These are phyloP conservation scores for Yponomeuta cagnagella DNA, from an alignment of 2,888 invertebrate genomes.

Conservation along the genomic window DNA sequence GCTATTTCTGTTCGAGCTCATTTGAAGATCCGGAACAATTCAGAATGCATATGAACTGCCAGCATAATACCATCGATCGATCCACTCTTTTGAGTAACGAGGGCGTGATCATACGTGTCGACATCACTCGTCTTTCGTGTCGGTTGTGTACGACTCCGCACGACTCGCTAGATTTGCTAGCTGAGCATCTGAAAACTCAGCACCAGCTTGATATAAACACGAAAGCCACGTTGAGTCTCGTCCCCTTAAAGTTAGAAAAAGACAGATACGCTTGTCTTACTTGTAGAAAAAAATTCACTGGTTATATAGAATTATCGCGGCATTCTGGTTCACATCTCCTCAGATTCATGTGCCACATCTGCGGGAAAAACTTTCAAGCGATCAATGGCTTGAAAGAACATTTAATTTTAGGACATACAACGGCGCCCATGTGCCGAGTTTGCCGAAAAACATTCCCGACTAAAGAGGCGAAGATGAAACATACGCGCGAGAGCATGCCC, in stretches of 20 bases:
- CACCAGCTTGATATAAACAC: slow-evolving; percentile 21
- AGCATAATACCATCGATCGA: neutral
- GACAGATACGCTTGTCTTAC: slow-evolving; percentile 12
- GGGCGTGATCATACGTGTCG: neutral
- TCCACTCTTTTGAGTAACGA: neutral
- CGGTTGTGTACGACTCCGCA: slow-evolving; percentile 14
- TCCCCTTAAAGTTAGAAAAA: slow-evolving; percentile 11
- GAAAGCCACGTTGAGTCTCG: neutral
- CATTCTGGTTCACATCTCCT: slow-evolving; percentile 16
- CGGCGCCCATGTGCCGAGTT: slow-evolving; percentile 15
- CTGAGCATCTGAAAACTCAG: slow-evolving; percentile 22
- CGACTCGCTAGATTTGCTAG: slow-evolving; percentile 19
- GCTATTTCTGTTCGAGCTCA: slow-evolving; percentile 6
- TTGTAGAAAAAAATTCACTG: slow-evolving; percentile 13
- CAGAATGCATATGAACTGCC: neutral
- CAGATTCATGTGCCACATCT: slow-evolving; percentile 19
- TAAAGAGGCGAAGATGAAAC: slow-evolving; percentile 17
- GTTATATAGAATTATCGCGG: neutral
- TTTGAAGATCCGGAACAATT: slow-evolving; percentile 5
- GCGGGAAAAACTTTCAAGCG: slow-evolving; percentile 22
- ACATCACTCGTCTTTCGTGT: slow-evolving; percentile 11
- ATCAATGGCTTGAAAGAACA: slow-evolving; percentile 14
- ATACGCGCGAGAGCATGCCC: slow-evolving; percentile 17
- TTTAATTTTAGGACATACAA: slow-evolving; percentile 9
- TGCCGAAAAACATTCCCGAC: slow-evolving; percentile 19